These are phyloP conservation scores for Pseudochaenichthys georgianus DNA, from an alignment of 2,797 vertebrate genomes.

Conservation along the genomic window DNA sequence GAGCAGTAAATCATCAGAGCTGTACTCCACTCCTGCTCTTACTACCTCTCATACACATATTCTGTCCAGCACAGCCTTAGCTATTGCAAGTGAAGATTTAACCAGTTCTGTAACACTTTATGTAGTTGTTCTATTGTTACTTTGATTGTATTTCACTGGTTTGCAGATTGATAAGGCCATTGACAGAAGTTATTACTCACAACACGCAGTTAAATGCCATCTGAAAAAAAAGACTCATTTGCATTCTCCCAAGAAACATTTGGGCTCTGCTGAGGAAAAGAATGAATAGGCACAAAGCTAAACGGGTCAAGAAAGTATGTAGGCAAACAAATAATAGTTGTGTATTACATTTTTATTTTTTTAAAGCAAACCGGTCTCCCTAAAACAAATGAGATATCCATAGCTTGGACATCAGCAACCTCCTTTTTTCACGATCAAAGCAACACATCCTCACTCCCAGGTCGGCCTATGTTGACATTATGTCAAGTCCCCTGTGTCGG, in stretches of 20 bases:
- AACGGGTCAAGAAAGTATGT: no score
- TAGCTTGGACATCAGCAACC: neutral
- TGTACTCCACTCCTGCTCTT: slow-evolving; percentile 54
- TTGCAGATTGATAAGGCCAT: neutral
- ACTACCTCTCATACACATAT: slow-evolving; percentile 34
- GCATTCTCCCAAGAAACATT: neutral
- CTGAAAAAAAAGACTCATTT: neutral
- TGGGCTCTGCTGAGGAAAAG: no score
- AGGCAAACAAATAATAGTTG: no score
- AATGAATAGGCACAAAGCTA: no score
- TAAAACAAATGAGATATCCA: neutral
- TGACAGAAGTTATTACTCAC: neutral
- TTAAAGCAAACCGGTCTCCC: neutral
- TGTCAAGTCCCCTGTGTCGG: no score
- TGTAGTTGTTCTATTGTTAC: neutral
- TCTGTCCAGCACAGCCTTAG: slow-evolving; percentile 32
- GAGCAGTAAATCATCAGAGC: slow-evolving; percentile 72
- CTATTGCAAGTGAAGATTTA: slow-evolving; percentile 21
- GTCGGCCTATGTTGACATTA: no score
- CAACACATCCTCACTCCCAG: no score
- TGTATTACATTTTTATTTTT: neutral
- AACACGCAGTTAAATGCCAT: neutral
- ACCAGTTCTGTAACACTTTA: slow-evolving; percentile 12
- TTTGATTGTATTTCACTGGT: slow-evolving; percentile 6
- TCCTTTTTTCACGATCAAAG: neutral